phyloP scores from a whole-genome alignment of 2,888 invertebrate species.

The Cryptocheilus praepositus region DNA sequence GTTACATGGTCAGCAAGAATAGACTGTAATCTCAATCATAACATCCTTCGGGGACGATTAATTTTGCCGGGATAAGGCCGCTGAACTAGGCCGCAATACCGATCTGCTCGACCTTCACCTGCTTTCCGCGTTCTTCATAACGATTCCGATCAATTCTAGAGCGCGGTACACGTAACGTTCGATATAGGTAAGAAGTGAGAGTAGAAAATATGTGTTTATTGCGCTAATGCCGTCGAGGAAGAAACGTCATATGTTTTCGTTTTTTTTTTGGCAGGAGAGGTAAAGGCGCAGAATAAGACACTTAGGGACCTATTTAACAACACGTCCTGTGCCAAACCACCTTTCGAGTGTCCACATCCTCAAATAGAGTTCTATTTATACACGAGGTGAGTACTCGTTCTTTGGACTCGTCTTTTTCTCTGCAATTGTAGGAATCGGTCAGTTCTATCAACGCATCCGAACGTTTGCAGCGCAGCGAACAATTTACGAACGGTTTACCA shows the following conservation, averaged over 20 bases:
- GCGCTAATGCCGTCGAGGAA: neutral
- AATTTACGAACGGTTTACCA: no score
- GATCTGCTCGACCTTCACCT: conserved; percentile 58
- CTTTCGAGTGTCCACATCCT: conserved; percentile 88
- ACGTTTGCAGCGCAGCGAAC: no score
- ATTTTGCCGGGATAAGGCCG: neutral
- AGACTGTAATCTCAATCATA: no score
- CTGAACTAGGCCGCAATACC: neutral
- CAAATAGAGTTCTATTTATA: conserved; percentile 89
- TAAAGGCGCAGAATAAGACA: conserved; percentile 73
- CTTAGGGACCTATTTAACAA: conserved; percentile 85
- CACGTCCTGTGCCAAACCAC: conserved; percentile 87
- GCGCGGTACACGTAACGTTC: conserved; percentile 20
- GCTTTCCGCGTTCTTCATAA: conserved; percentile 46
- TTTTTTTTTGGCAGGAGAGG: conserved; percentile 53
- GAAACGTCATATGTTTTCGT: neutral
- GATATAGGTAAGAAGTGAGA: neutral
- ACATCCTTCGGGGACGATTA: neutral
- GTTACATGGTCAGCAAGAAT: no score
- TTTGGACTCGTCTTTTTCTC: neutral
- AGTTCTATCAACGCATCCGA: no score
- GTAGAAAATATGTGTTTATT: neutral
- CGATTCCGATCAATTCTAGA: conserved; percentile 48
- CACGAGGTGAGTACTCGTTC: conserved; percentile 79
- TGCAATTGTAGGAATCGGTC: no score